Percentiles rank a stretch among this genome's conserved stretches.
These are phyloP conservation scores for Echinarachnius parma DNA, from an alignment of 53 echinoderm and acorn worm species.

Conservation along the genomic window DNA sequence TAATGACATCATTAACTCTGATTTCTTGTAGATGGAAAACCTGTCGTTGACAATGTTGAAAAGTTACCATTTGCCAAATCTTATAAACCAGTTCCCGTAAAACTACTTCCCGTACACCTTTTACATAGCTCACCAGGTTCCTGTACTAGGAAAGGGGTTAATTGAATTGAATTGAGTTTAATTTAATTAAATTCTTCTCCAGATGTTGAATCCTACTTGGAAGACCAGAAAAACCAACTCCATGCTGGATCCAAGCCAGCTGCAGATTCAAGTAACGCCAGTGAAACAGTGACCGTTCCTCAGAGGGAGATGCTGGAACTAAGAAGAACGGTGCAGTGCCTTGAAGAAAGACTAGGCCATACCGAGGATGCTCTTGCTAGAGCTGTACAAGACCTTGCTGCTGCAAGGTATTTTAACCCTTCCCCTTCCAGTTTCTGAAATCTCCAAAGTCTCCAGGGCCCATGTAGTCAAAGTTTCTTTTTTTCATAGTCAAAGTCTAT, in stretches of 20 bases:
- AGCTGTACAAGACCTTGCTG: conserved; percentile 73
- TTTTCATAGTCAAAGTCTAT: background rate
- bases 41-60: too few relatives aligned
- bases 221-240: conserved; percentile 42
- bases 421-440: background rate
- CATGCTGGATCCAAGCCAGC: background rate
- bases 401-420: conserved; percentile 60
- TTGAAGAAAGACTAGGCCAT: conserved; percentile 69
- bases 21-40: too few relatives aligned
- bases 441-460: background rate
- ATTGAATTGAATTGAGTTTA: too few relatives aligned
- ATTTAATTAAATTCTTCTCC: too few relatives aligned
- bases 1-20: too few relatives aligned
- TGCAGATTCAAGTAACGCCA: background rate
- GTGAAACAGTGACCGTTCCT: conserved; percentile 39
- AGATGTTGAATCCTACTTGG: conserved; percentile 55
- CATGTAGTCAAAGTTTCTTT: background rate
- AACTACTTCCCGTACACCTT: too few relatives aligned
- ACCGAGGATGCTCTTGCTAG: conserved; percentile 74
- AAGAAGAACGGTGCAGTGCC: conserved; percentile 57
- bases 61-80: too few relatives aligned
- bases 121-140: too few relatives aligned
- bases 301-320: conserved; percentile 45
- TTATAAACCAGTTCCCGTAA: too few relatives aligned
- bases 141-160: too few relatives aligned